Conservation (phyloP, 1,140 invertebrate genomes). For the Atta texana region DNA sequence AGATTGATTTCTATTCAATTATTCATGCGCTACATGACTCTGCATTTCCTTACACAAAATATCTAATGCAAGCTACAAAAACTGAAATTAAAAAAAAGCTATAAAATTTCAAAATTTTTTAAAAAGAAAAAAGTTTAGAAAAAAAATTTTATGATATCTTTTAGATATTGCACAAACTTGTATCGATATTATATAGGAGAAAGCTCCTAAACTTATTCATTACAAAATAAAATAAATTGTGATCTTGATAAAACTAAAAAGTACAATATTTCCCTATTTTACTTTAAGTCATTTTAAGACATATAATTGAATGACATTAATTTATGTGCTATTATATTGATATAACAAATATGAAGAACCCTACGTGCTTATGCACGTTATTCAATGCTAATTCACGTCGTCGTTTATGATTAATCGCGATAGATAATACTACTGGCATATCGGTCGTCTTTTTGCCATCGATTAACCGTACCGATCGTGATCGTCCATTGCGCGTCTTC, state of each 20-base stretch:
- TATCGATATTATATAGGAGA: neutral
- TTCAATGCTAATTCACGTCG: neutral
- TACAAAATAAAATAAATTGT: neutral
- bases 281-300: neutral
- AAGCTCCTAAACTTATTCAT: neutral
- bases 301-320: neutral
- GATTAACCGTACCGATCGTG: constrained; percentile 59
- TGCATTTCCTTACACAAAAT: neutral
- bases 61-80: neutral
- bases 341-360: neutral
- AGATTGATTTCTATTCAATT: constrained; percentile 9
- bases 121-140: neutral
- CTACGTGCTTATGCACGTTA: neutral
- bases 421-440: constrained; percentile 27
- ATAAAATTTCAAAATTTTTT: neutral
- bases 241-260: neutral
- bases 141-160: neutral
- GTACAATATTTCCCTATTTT: neutral
- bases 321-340: neutral
- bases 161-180: neutral
- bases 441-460: constrained; percentile 45
- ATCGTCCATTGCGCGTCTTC: constrained; percentile 53
- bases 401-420: constrained; percentile 40
- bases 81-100: no score
- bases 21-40: neutral